Base-by-base conservation (phyloP, 64 coral and sea anemone genomes). In the Actinia equina region DNA sequence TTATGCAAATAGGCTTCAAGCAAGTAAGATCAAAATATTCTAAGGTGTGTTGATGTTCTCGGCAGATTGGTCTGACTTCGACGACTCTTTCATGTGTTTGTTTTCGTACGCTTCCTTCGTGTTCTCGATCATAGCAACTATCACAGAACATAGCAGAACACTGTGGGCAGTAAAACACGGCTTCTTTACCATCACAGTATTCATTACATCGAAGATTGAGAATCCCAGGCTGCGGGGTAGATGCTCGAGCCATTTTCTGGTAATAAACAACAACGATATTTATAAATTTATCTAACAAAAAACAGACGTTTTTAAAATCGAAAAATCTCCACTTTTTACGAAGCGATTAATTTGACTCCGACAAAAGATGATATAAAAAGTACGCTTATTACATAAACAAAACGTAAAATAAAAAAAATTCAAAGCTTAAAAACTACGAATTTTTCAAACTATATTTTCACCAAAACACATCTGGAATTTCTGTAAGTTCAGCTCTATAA, bases 81-180 rank as follows among this genome's bases (percentile, higher is more conserved):
- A 90, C 84, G 16, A 90, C 52, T 77, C 88, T 89, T 9, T 84
- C 84, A 71, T 97, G 94, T 44, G 85, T 81, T 25, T 81, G 70
- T 88, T 97, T 97, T 67, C 94, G 45, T 64, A 88, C 85, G 67
- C 89, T 95, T 43, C 91, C 88, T 88, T 77, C 53, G 26, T 97
- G 94, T 19, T 97, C 94, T 27, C 54, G 87, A 23, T 93, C 82
- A 80, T 97, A 97, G 16, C 94, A 97, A 14, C 77, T 79, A 37
- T 86, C 44, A 71, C 94, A 97, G 85, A 97, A 97, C 67, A 97
- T 91, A 30, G 94, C 94, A 19, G 88, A 93, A 59, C 94, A 97
- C 55, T 97, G 91, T 62, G 94, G 94, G 8, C 94, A 97, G 59
- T 93, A 97, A 64, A 82, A 97, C 41, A 86, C 92, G 6, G 91